Percentiles rank a stretch among this genome's conserved stretches.
Evolutionary conservation across 2,888 invertebrate species (phyloP).

Genomic region (Dendrolimus houi): DNA sequence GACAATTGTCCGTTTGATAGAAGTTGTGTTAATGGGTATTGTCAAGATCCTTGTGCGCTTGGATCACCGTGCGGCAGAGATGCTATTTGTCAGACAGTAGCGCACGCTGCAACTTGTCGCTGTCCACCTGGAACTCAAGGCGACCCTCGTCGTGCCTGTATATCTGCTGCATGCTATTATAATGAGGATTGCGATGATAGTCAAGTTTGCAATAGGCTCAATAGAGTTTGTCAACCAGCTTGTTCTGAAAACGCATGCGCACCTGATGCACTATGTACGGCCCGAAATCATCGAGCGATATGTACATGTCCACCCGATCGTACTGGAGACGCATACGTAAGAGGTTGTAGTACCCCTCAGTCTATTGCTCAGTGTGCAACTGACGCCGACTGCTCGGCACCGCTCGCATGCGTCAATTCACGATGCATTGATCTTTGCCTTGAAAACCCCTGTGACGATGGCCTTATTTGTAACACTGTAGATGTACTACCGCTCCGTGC

Average conservation of each 20-base stretch:
- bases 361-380: constrained; percentile 79
- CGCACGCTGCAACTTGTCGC: constrained; percentile 87
- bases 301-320: constrained; percentile 87
- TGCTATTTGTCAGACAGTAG: constrained; percentile 84
- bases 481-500: constrained; percentile 88
- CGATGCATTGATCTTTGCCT: constrained; percentile 87
- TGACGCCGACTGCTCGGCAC: constrained; percentile 86
- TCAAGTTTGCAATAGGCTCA: constrained; percentile 89
- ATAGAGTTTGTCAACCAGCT: constrained; percentile 87
- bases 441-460: constrained; percentile 83
- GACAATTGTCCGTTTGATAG: constrained; percentile 90
- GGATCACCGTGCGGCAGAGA: constrained; percentile 86
- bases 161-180: constrained; percentile 89
- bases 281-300: constrained; percentile 84
- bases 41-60: constrained; percentile 85
- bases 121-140: constrained; percentile 92
- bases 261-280: constrained; percentile 84
- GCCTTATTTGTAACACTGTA: constrained; percentile 86
- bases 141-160: constrained; percentile 87
- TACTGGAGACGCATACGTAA: constrained; percentile 85
- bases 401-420: constrained; percentile 85
- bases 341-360: constrained; percentile 55
- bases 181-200: constrained; percentile 92
- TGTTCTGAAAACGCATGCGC: constrained; percentile 91
- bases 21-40: constrained; percentile 86